These are phyloP conservation scores for Chironomus striatipennis DNA, from an alignment of 1,140 invertebrate genomes.

Conservation along the genomic window DNA sequence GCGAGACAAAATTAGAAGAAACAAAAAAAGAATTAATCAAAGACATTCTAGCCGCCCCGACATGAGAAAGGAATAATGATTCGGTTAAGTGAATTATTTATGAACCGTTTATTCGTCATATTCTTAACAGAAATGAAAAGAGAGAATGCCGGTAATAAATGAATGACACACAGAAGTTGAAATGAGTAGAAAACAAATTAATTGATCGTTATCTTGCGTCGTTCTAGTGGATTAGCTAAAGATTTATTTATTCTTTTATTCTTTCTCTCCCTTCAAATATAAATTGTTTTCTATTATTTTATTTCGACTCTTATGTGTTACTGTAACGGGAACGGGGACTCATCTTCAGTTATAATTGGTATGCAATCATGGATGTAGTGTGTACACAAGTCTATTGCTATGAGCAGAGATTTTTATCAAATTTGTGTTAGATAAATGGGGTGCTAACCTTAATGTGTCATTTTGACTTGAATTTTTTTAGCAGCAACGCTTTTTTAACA, in stretches of 20 bases:
- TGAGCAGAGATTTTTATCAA: too few relatives aligned
- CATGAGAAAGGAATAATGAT: not conserved
- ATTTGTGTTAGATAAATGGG: too few relatives aligned
- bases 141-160: not conserved
- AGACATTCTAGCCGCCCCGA: not conserved
- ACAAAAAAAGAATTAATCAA: not conserved
- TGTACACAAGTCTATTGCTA: too few relatives aligned
- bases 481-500: too few relatives aligned
- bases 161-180: not conserved
- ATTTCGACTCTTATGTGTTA: not conserved
- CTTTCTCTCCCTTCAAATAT: not conserved
- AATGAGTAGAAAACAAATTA: not conserved
- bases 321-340: not conserved
- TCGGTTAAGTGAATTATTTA: slow-evolving; percentile 4
- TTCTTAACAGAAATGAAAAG: not conserved
- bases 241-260: not conserved
- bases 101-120: not conserved
- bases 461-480: too few relatives aligned
- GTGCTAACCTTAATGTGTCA: too few relatives aligned
- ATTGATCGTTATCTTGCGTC: slow-evolving; percentile 19
- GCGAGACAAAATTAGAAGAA: not conserved
- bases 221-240: slow-evolving; percentile 10
- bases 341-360: slow-evolving; percentile 3
- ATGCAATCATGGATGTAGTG: not conserved
- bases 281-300: not conserved